phyloP scores from a whole-genome alignment of 2,113 vertebrate species.

The Arothron firmamentum region DNA sequence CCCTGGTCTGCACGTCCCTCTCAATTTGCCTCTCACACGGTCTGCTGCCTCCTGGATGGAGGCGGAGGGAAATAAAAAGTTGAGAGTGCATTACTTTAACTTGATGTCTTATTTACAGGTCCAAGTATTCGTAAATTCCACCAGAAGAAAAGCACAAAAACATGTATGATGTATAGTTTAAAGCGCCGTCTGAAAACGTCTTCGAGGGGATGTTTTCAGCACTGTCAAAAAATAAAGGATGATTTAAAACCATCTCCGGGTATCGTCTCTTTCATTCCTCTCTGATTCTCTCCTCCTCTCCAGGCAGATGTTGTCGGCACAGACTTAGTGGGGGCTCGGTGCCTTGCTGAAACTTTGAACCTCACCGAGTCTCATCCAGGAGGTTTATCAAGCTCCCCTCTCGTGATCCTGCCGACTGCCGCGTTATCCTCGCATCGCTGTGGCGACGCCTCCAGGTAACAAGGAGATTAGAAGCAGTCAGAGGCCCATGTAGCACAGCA shows the following conservation, averaged over 20 bases:
- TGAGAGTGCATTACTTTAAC: constrained; percentile 48
- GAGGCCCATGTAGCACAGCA: constrained; percentile 58
- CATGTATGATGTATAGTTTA: constrained; percentile 23
- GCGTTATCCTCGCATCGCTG: constrained; percentile 50
- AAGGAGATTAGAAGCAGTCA: constrained; percentile 72
- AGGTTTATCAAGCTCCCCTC: constrained; percentile 24
- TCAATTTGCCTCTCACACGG: constrained; percentile 71
- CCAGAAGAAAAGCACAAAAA: constrained; percentile 16
- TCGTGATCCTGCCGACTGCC: constrained; percentile 49
- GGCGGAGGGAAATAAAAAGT: constrained; percentile 33
- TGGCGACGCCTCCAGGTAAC: constrained; percentile 72
- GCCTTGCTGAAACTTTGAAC: constrained; percentile 67
- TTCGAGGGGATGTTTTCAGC: constrained; percentile 27
- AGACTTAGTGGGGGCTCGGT: constrained; percentile 41
- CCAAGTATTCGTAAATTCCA: not conserved
- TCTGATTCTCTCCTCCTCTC: constrained; percentile 27
- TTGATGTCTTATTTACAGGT: constrained; percentile 64
- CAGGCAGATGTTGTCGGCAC: constrained; percentile 53
- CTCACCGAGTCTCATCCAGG: constrained; percentile 32
- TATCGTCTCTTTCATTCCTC: constrained; percentile 37
- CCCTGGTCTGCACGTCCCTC: constrained; percentile 54
- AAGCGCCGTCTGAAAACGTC: constrained; percentile 24
- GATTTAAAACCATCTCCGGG: constrained; percentile 39
- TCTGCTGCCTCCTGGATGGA: constrained; percentile 45
- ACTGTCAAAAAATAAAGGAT: constrained; percentile 14